These are phyloP conservation scores for Drosophila sp. DNA, from an alignment of 1,140 invertebrate species.

Conservation along the genomic window DNA sequence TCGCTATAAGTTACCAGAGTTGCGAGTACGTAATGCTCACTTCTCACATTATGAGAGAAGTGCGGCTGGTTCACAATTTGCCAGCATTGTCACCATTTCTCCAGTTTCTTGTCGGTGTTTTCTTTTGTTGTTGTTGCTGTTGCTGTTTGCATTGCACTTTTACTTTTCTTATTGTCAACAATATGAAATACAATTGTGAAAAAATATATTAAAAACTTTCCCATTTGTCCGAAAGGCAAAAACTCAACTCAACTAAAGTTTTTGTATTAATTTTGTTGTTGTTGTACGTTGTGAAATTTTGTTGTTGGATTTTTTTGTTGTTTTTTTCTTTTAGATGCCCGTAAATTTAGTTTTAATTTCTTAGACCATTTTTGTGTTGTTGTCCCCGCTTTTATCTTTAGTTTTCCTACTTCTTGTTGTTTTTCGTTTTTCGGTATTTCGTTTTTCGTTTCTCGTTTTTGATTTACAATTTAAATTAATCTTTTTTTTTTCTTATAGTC, in stretches of 20 bases:
- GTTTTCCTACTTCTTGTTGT: slow-evolving; percentile 22
- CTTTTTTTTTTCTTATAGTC: slow-evolving; percentile 6
- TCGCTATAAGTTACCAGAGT: not conserved
- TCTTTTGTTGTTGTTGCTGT: not conserved
- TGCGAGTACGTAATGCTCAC: slow-evolving; percentile 28
- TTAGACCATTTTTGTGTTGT: slow-evolving; percentile 45
- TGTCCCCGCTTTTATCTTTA: slow-evolving; percentile 31
- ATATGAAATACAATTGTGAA: slow-evolving; percentile 52
- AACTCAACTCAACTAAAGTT: slow-evolving; percentile 1
- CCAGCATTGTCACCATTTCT: slow-evolving; percentile 29
- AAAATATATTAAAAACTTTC: slow-evolving; percentile 59
- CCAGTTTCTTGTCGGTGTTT: not conserved
- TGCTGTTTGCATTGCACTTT: slow-evolving; percentile 51
- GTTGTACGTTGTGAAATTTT: slow-evolving; percentile 51
- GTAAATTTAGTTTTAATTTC: slow-evolving; percentile 77
- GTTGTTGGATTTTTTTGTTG: slow-evolving; percentile 15
- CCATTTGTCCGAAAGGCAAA: slow-evolving; percentile 44
- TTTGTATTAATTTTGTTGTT: slow-evolving; percentile 6
- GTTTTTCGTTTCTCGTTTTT: slow-evolving; percentile 39
- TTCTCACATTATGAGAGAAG: slow-evolving; percentile 17
- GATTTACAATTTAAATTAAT: slow-evolving; percentile 56
- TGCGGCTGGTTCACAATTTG: slow-evolving; percentile 25
- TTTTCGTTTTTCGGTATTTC: slow-evolving; percentile 2
- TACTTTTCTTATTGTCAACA: slow-evolving; percentile 74
- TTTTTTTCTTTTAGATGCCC: slow-evolving; percentile 33